phyloP scores from a whole-genome alignment of 2,888 invertebrate genomes.

The Artemia sinica region DNA sequence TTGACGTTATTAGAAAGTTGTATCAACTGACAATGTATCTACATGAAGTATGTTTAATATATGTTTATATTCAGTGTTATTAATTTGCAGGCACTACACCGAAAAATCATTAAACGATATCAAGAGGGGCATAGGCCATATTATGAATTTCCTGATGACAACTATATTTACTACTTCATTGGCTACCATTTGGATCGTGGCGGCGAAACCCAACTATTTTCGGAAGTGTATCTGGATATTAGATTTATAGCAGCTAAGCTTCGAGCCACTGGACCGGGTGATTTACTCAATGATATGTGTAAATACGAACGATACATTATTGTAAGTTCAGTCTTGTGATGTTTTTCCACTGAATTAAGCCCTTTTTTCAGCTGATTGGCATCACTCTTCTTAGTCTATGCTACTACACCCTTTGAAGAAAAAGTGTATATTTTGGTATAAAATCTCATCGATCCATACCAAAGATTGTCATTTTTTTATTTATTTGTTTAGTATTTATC shows the following conservation, averaged over 20 bases:
- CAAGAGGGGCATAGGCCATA: constrained; percentile 35
- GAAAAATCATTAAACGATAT: constrained; percentile 43
- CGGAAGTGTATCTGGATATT: constrained; percentile 44
- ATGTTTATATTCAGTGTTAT: not conserved
- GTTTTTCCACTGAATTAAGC: too few species aligned
- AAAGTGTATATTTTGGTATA: too few species aligned
- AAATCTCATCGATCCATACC: too few species aligned
- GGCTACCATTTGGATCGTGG: constrained; percentile 50
- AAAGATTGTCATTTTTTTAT: too few species aligned
- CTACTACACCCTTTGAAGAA: too few species aligned
- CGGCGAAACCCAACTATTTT: constrained; percentile 36
- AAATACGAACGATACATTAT: constrained; percentile 44
- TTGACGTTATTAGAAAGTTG: too few species aligned
- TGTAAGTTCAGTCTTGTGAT: constrained; percentile 24
- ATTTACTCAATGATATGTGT: constrained; percentile 47
- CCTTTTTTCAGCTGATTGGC: too few species aligned
- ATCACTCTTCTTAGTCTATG: too few species aligned
- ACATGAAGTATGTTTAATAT: not conserved
- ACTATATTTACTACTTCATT: constrained; percentile 52
- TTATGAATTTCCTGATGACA: constrained; percentile 46
- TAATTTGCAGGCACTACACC: constrained; percentile 37
- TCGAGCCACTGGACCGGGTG: constrained; percentile 46
- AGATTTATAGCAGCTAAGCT: constrained; percentile 53
- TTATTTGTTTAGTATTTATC: too few species aligned
- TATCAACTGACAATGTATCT: too few species aligned